A percentile compares a stretch with the other conserved stretches of the same genome.
These are phyloP conservation scores for Eledone cirrhosa DNA, from an alignment of 2,888 invertebrate species.

Conservation along the genomic window DNA sequence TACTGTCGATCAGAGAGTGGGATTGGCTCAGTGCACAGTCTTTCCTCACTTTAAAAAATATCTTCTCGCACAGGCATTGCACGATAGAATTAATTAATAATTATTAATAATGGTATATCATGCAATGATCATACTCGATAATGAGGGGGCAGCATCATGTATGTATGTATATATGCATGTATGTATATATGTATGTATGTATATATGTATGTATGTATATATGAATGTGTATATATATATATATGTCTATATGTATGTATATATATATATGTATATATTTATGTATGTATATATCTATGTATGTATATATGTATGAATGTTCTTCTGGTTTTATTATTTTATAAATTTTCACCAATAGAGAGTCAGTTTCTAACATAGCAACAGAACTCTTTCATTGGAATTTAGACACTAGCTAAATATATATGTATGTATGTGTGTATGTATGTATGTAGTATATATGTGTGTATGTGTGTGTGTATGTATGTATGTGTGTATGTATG, in stretches of 20 bases:
- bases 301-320: slow-evolving; percentile 10
- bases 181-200: slow-evolving; percentile 10
- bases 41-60: no score
- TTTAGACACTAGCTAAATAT: background rate
- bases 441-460: background rate
- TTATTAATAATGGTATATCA: no score
- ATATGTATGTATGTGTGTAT: background rate
- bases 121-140: no score
- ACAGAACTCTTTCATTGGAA: no score
- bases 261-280: slow-evolving; percentile 11
- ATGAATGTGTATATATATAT: slow-evolving; percentile 6
- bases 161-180: slow-evolving; percentile 13
- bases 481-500: background rate
- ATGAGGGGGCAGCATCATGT: no score
- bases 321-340: no score
- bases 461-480: background rate
- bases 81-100: no score
- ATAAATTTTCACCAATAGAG: no score
- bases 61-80: no score
- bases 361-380: no score
- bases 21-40: no score
- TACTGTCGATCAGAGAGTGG: no score
- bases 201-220: slow-evolving; percentile 5
- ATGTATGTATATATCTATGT: slow-evolving; percentile 7
- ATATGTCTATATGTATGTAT: slow-evolving; percentile 1